Base-by-base conservation (phyloP, 35 echinoderm and acorn worm genomes). In the Eucidaris tribuloides region DNA sequence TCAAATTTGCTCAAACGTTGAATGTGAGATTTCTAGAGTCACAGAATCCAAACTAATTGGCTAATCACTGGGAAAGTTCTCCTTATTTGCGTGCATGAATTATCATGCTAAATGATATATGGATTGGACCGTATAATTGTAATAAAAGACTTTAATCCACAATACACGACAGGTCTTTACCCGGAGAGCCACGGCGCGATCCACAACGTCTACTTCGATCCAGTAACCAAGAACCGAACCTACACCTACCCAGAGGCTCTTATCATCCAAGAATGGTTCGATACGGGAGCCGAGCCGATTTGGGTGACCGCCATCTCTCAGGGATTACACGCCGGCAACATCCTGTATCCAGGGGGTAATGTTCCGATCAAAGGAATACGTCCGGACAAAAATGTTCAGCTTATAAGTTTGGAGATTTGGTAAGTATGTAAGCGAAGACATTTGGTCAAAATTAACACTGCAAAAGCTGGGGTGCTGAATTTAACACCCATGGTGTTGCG, bases 141-240 rank as follows among this genome's bases (percentile, higher is more conserved):
- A n/a, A n/a, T n/a, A n/a, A n/a, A n/a, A n/a, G n/a, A n/a, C n/a
- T n/a, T n/a, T n/a, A n/a, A n/a, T n/a, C n/a, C n/a, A n/a, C n/a
- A n/a, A n/a, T n/a, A n/a, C n/a, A n/a, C n/a, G n/a, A n/a, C n/a
- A 94, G 92, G 92, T 42, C 59, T 96, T 2, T 90, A 90, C 54
- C 77, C 78, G 58, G 92, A 96, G 49, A 86, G 79, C 23, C 92
- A 96, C 48, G 88, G 88, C 25, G 88, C 79, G 17, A 45, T 96
- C 5, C 87, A 90, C 57, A 96, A 96, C 65, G 37, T 90, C 9
- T 83, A 77, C n/a, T 90, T 87, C 58, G 57, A 96, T 40, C 78
- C 87, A 2, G 78, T 44, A 9, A 86, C 59, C 43, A 76, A 82
- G 29, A 90, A 86, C 22, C 56, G 48, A 45, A 82, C 92, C 0